Evolutionary conservation across 2,888 invertebrate genomes (phyloP), one percentile per base, ranked within the genome.

Genomic region (Drosophila sordidula): DNA sequence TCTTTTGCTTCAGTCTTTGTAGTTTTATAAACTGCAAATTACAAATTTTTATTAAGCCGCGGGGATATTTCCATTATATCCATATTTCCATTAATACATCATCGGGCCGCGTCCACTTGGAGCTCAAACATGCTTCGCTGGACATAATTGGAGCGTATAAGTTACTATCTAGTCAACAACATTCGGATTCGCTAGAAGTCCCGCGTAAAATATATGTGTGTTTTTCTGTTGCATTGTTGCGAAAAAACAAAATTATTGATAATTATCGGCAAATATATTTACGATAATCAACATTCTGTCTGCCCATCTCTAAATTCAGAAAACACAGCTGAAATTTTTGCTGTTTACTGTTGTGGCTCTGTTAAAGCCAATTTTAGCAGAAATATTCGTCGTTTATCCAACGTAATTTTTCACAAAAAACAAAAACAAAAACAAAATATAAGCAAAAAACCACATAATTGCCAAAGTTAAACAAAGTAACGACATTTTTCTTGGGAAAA

Each of bases 1-100:
- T 96, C 90, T 95, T 95, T 83, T 95, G 94, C 91, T 96, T 96
- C 68, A 97, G 91, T 76, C 95, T 94, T 91, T 96, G 96, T 58
- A 96, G 91, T 90, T 95, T 95, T 8, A 92, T 87, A 44, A 92
- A 83, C 92, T 92, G 54, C 3, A 72, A 79, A 64, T 38, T 26
- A 25, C 11, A 47, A 54, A 5, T 29, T 39, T 50, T 1, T 39
- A 11, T 6, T 46, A 8, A 36, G 42, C 25, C 26, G 26, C 8
- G 6, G 0, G 32, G 8, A 0, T 14, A 6, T 6, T 25, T 9
- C 2, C 0, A 11, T 1, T 1, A 1, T 3, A 1, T 4, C 56
- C n/a, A n/a, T n/a, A n/a, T n/a, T n/a, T n/a, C n/a, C n/a, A n/a
- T n/a, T 4, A 6, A 22, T 67, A 68, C 92, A 85, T 92, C 92